Conservation (phyloP, 2,113 vertebrate species). For the Mugil cephalus region DNA sequence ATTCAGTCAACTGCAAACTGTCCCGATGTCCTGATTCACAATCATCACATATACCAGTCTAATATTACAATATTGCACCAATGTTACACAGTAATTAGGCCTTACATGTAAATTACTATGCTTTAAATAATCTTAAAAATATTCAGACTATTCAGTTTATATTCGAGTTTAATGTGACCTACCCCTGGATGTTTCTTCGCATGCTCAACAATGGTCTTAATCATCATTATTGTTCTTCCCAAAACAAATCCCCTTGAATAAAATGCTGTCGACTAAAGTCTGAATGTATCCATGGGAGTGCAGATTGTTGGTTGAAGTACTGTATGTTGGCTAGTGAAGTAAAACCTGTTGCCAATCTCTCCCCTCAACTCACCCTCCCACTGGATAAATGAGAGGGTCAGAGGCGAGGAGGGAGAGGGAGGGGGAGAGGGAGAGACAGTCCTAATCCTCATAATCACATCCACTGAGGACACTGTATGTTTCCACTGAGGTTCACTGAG, state of each 20-base stretch:
- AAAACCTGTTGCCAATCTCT: slow-evolving; percentile 59
- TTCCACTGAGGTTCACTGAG: slow-evolving; percentile 57
- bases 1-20: neutral
- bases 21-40: too few species aligned
- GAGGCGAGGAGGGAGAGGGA: slow-evolving; percentile 27
- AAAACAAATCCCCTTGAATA: slow-evolving; percentile 21
- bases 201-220: slow-evolving; percentile 69
- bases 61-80: too few species aligned
- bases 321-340: slow-evolving; percentile 27
- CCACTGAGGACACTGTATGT: slow-evolving; percentile 65
- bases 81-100: neutral
- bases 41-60: too few species aligned
- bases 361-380: slow-evolving; percentile 11
- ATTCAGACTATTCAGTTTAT: neutral
- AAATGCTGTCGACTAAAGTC: slow-evolving; percentile 11
- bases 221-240: slow-evolving; percentile 63
- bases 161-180: slow-evolving; percentile 53
- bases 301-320: slow-evolving; percentile 39
- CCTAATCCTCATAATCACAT: slow-evolving; percentile 75
- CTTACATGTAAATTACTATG: neutral
- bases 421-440: slow-evolving; percentile 31
- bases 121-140: neutral
- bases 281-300: slow-evolving; percentile 30
- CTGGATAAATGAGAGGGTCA: slow-evolving; percentile 55
- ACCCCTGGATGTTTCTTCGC: slow-evolving; percentile 81